These are phyloP conservation scores for Drosophila niveifrons DNA, from an alignment of 2,888 invertebrate species.

Conservation along the genomic window DNA sequence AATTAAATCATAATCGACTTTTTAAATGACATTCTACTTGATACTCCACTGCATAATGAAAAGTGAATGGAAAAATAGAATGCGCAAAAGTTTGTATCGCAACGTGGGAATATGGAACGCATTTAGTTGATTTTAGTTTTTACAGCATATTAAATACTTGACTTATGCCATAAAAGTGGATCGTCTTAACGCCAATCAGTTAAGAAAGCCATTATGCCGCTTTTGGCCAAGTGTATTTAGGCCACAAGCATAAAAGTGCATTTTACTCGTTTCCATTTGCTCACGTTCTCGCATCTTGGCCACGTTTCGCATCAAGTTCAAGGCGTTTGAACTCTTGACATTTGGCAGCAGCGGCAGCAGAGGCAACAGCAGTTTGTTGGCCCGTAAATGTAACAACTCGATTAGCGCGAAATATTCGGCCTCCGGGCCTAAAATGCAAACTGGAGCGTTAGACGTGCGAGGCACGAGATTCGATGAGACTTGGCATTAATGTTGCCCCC, in stretches of 20 bases:
- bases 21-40: no score
- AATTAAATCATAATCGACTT: no score
- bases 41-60: no score
- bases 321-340: constrained; percentile 81
- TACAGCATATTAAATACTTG: constrained; percentile 10
- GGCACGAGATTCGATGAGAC: constrained; percentile 22
- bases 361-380: constrained; percentile 46
- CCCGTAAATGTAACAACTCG: constrained; percentile 80
- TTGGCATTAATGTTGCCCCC: constrained; percentile 52
- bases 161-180: constrained; percentile 15
- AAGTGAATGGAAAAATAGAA: background rate
- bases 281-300: constrained; percentile 75
- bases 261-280: constrained; percentile 55
- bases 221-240: constrained; percentile 36
- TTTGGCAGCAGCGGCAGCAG: constrained; percentile 66
- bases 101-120: no score
- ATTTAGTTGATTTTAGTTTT: background rate
- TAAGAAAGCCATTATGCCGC: constrained; percentile 6
- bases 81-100: no score
- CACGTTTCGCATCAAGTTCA: constrained; percentile 78
- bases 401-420: constrained; percentile 76
- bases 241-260: constrained; percentile 58
- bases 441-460: constrained; percentile 63
- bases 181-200: constrained; percentile 15
- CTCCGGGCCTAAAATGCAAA: constrained; percentile 53